Conservation (phyloP, 1,140 invertebrate genomes). For the Trigoniulus corallinus region DNA sequence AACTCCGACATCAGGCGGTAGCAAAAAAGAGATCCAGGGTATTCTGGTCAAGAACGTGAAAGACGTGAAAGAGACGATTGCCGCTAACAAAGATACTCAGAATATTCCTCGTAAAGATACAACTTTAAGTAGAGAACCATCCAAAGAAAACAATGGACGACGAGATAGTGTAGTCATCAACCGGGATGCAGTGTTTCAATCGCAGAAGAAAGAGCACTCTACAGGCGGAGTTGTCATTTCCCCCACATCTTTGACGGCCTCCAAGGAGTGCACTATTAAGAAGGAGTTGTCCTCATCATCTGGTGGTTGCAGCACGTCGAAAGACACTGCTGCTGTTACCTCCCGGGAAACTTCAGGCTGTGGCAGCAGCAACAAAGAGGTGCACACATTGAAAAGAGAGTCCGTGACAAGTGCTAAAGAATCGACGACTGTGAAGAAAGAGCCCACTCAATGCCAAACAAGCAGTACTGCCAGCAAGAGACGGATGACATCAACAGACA, state of each 20-base stretch:
- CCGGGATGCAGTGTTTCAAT: no score
- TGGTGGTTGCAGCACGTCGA: no score
- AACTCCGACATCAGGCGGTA: not conserved
- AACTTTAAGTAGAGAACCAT: no score
- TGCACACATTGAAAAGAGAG: no score
- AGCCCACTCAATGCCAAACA: not conserved
- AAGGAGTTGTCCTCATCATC: conserved; percentile 4
- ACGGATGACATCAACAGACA: not conserved
- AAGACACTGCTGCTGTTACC: no score
- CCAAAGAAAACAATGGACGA: no score
- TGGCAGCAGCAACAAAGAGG: conserved; percentile 1
- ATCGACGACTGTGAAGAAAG: conserved; percentile 5
- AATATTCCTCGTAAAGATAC: not conserved
- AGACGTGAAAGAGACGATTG: not conserved
- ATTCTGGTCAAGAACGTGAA: not conserved
- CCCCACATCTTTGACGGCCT: conserved; percentile 6
- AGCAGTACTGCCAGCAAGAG: not conserved
- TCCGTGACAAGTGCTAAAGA: conserved; percentile 10
- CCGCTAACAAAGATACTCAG: not conserved
- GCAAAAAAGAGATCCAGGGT: not conserved
- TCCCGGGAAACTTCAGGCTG: no score
- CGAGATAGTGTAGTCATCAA: no score
- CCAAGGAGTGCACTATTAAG: conserved; percentile 9
- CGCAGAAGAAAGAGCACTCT: no score
- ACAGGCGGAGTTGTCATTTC: no score